A percentile compares a stretch with the other conserved stretches of the same genome.
These are phyloP conservation scores for Petrophora chlorosata DNA, from an alignment of 2,888 invertebrate genomes.

Conservation along the genomic window DNA sequence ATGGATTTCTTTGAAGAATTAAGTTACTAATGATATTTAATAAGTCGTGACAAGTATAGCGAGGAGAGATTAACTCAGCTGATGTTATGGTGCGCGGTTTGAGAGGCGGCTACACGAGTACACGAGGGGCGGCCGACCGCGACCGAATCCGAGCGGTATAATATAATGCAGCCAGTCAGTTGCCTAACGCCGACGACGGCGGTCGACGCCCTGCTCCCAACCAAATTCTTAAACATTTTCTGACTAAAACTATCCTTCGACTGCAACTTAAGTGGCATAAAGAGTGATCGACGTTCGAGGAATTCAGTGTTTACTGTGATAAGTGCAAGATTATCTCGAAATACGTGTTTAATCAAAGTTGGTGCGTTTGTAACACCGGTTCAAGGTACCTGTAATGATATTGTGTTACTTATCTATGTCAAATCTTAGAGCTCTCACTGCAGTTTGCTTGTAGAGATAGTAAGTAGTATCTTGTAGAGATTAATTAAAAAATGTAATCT, in stretches of 20 bases:
- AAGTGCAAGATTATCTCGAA: conserved; percentile 39
- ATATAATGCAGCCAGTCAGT: conserved; percentile 51
- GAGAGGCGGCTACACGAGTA: conserved; percentile 31
- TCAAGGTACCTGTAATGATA: conserved; percentile 46
- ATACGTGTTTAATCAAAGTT: conserved; percentile 28
- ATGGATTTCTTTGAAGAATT: conserved; percentile 20
- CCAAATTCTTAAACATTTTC: conserved; percentile 23
- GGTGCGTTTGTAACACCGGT: conserved; percentile 38
- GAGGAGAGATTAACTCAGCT: conserved; percentile 49
- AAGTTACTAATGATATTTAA: conserved; percentile 27
- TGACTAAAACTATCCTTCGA: conserved; percentile 33
- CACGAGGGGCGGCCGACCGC: conserved; percentile 39
- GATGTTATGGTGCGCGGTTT: conserved; percentile 48
- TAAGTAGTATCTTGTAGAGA: conserved; percentile 21
- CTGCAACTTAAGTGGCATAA: conserved; percentile 42
- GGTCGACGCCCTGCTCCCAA: conserved; percentile 47
- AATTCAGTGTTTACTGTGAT: conserved; percentile 43
- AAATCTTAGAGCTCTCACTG: conserved; percentile 36
- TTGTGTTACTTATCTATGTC: conserved; percentile 34
- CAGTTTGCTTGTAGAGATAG: conserved; percentile 22
- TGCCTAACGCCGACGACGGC: conserved; percentile 55
- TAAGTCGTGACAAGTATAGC: conserved; percentile 17
- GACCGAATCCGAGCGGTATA: conserved; percentile 36
- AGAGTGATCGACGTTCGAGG: conserved; percentile 38
- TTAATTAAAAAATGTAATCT: conserved; percentile 17